Percentiles rank a stretch among this genome's conserved stretches.
Conservation (phyloP, 2,888 invertebrate species). For the Ichneumon xanthorius region DNA sequence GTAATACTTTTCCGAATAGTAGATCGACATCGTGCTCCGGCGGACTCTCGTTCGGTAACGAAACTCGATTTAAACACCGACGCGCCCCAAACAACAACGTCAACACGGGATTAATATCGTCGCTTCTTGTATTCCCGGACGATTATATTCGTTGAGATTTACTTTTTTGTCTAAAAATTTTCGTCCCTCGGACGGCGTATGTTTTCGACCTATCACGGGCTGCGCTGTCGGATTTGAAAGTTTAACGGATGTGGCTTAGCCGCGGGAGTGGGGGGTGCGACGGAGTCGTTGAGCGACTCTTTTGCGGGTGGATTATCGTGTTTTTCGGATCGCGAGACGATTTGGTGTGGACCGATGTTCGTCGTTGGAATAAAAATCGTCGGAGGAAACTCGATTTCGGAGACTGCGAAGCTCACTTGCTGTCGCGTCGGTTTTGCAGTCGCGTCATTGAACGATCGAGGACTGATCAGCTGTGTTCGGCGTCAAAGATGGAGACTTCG, state of each 20-base stretch:
- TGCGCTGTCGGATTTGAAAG: slow-evolving; percentile 77
- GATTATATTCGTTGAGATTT: slow-evolving; percentile 21
- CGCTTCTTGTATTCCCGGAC: slow-evolving; percentile 1
- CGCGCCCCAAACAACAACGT: slow-evolving; percentile 31
- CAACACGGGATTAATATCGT: slow-evolving; percentile 29
- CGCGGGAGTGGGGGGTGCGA: slow-evolving; percentile 66
- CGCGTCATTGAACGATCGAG: slow-evolving; percentile 22
- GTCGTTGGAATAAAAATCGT: not conserved
- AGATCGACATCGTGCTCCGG: slow-evolving; percentile 88
- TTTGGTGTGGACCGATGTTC: not conserved
- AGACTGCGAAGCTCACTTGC: not conserved
- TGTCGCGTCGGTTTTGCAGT: not conserved
- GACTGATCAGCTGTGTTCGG: slow-evolving; percentile 54
- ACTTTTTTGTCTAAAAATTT: slow-evolving; percentile 38
- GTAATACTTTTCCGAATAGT: slow-evolving; percentile 97
- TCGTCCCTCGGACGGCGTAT: slow-evolving; percentile 63
- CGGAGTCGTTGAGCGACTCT: slow-evolving; percentile 64
- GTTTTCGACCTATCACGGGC: slow-evolving; percentile 59
- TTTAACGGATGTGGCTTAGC: slow-evolving; percentile 77
- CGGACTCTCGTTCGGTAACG: slow-evolving; percentile 78
- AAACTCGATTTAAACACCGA: slow-evolving; percentile 24
- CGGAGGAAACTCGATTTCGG: not conserved
- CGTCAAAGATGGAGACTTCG: slow-evolving; percentile 66
- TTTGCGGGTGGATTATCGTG: not conserved
- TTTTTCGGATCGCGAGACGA: not conserved